phyloP scores from a whole-genome alignment of 2,797 vertebrate species.

The Synaphobranchus kaupii region DNA sequence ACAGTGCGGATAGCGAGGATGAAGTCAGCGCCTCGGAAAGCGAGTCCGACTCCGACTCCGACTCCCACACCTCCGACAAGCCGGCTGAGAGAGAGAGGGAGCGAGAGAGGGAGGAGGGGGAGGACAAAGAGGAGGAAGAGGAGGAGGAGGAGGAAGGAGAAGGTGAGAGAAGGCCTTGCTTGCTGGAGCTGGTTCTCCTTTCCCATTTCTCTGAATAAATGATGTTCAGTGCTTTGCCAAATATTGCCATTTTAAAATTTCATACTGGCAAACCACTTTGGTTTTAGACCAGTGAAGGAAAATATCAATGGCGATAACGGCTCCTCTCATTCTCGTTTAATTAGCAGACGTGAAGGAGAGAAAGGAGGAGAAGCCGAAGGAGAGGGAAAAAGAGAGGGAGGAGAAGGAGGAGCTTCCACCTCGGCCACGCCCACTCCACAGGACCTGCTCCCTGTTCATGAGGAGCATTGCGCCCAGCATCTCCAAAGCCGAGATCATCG shows the following conservation, averaged over 20 bases:
- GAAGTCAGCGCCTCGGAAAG: constrained; percentile 82
- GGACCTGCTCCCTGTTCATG: constrained; percentile 91
- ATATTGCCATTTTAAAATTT: too few relatives aligned
- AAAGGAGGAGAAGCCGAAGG: constrained; percentile 70
- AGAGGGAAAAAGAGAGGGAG: constrained; percentile 71
- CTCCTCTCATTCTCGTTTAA: background rate
- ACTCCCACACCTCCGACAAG: constrained; percentile 77
- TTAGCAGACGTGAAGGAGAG: constrained; percentile 38
- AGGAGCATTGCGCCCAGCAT: constrained; percentile 89
- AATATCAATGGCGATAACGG: too few relatives aligned
- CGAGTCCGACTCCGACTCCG: constrained; percentile 83
- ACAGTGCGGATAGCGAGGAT: constrained; percentile 85
- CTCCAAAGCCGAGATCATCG: constrained; percentile 87
- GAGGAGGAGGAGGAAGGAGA: constrained; percentile 70
- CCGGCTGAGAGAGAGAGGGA: constrained; percentile 67
- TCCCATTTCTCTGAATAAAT: background rate
- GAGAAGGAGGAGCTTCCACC: constrained; percentile 78
- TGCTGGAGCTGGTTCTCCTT: background rate
- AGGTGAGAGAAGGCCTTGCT: constrained; percentile 47
- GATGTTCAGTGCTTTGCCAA: too few relatives aligned
- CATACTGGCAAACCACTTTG: too few relatives aligned
- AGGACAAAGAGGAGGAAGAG: constrained; percentile 57
- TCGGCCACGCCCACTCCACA: constrained; percentile 86
- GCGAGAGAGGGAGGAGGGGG: constrained; percentile 69
- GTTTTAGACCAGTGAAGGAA: too few relatives aligned